phyloP scores from a whole-genome alignment of 2,113 vertebrate species.

The Oplegnathus fasciatus region DNA sequence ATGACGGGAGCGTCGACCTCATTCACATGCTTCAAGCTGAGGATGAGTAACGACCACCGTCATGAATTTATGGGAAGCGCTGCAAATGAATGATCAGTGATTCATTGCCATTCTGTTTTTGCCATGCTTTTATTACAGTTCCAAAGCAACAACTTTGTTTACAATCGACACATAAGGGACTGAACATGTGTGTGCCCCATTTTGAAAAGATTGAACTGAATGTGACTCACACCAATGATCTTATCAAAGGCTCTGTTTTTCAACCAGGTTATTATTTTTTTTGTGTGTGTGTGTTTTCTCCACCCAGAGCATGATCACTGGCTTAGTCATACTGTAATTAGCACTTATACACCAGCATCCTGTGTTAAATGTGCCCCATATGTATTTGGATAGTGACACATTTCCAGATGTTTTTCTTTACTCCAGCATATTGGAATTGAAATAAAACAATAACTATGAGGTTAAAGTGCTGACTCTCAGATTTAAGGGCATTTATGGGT shows the following conservation, averaged over 20 bases:
- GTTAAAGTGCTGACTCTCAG: not conserved
- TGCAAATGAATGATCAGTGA: conserved; percentile 59
- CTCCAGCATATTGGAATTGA: conserved; percentile 2
- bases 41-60: conserved; percentile 51
- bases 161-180: not conserved
- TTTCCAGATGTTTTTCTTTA: conserved; percentile 25
- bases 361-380: conserved; percentile 8
- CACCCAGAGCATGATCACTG: not conserved
- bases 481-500: not conserved
- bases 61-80: conserved; percentile 47
- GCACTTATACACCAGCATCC: conserved; percentile 13
- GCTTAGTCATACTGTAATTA: conserved; percentile 52
- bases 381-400: conserved; percentile 12
- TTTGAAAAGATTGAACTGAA: conserved; percentile 33
- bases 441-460: not conserved
- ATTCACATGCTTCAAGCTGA: conserved; percentile 51
- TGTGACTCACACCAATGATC: conserved; percentile 42
- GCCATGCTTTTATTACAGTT: conserved; percentile 34
- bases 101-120: conserved; percentile 50
- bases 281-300: not conserved
- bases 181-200: conserved; percentile 23
- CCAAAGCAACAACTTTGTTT: conserved; percentile 53
- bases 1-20: conserved; percentile 57
- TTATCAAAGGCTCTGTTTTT: conserved; percentile 23
- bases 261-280: not conserved